Conservation (phyloP, 2,888 invertebrate genomes). For the Metalampra italica region DNA sequence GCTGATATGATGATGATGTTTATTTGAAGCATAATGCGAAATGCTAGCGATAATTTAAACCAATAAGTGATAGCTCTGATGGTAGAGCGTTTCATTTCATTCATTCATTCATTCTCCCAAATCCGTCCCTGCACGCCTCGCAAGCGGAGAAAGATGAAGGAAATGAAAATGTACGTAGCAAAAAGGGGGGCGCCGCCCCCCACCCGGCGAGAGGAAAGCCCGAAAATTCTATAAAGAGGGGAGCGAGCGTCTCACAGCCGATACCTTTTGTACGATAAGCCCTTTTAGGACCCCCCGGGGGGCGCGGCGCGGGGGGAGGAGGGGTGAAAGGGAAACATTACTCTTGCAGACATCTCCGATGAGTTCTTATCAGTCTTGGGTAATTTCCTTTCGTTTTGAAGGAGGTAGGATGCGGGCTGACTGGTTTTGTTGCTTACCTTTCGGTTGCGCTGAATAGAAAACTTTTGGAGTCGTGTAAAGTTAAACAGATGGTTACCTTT, state of each 20-base stretch:
- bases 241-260: constrained; percentile 34
- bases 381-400: constrained; percentile 60
- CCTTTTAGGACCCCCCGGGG: constrained; percentile 35
- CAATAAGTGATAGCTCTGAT: too few species aligned
- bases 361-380: constrained; percentile 66
- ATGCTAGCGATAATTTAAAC: too few species aligned
- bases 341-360: constrained; percentile 63
- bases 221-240: constrained; percentile 77
- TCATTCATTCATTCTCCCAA: constrained; percentile 19
- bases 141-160: constrained; percentile 77
- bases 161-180: constrained; percentile 78
- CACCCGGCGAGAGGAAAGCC: constrained; percentile 41
- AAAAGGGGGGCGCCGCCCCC: constrained; percentile 61
- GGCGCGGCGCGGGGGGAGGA: constrained; percentile 24
- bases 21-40: too few species aligned
- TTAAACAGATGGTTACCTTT: too few species aligned
- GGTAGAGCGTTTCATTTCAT: too few species aligned
- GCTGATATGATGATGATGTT: too few species aligned
- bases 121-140: constrained; percentile 49
- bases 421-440: constrained; percentile 6
- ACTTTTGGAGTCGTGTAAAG: background rate
- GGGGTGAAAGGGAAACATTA: constrained; percentile 56
- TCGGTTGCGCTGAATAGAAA: background rate
- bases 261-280: constrained; percentile 76
- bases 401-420: constrained; percentile 40